A percentile compares a stretch with the other conserved stretches of the same genome.
phyloP scores from a whole-genome alignment of 2,888 invertebrate species.

The Habrosyne pyritoides region DNA sequence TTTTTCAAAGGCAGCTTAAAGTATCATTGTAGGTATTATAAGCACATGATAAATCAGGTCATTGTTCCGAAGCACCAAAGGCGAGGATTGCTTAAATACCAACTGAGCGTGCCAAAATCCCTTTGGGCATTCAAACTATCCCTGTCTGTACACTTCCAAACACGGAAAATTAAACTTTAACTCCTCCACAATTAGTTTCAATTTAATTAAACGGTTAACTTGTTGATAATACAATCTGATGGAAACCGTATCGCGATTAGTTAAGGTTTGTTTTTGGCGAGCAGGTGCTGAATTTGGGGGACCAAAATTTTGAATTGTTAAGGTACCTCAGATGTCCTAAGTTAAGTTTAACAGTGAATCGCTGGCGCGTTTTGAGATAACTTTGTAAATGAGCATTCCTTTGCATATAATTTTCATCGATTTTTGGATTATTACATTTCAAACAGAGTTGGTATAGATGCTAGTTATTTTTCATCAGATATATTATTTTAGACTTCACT shows the following conservation, averaged over 20 bases:
- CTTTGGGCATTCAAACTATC: slow-evolving; percentile 43
- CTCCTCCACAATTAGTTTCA: slow-evolving; percentile 29
- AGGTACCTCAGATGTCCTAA: slow-evolving; percentile 42
- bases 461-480: no score
- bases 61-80: slow-evolving; percentile 40
- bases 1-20: background rate
- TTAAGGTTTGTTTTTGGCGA: background rate
- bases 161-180: slow-evolving; percentile 47
- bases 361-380: slow-evolving; percentile 37
- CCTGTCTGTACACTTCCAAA: slow-evolving; percentile 12
- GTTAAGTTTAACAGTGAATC: slow-evolving; percentile 38
- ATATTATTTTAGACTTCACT: no score
- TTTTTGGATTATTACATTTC: slow-evolving; percentile 4
- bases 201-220: slow-evolving; percentile 29
- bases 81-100: slow-evolving; percentile 57
- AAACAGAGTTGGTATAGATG: no score
- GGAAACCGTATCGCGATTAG: background rate
- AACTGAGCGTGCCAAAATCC: slow-evolving; percentile 50
- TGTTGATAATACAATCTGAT: background rate
- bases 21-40: slow-evolving; percentile 27
- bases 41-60: slow-evolving; percentile 42
- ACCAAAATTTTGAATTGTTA: slow-evolving; percentile 44
- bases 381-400: slow-evolving; percentile 37
- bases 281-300: slow-evolving; percentile 12
- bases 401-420: slow-evolving; percentile 12